These are phyloP conservation scores for Chrysodeixis includens DNA, from an alignment of 2,888 invertebrate genomes.

Conservation along the genomic window DNA sequence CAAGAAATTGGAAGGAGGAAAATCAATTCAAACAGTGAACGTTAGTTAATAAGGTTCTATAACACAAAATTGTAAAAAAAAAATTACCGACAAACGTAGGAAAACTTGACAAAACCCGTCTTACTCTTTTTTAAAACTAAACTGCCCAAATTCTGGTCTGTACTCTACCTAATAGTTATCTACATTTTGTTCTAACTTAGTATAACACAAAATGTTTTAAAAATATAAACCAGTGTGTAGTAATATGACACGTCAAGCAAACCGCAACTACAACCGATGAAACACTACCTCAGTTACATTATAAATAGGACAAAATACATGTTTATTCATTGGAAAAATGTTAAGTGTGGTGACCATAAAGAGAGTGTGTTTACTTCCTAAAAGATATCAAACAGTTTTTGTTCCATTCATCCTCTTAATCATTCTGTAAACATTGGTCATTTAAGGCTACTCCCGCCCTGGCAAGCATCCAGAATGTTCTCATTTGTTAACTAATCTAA, in stretches of 20 bases:
- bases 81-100: too few species aligned
- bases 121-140: too few species aligned
- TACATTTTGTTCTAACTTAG: neutral
- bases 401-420: constrained; percentile 1
- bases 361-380: too few species aligned
- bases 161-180: too few species aligned
- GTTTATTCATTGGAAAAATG: neutral
- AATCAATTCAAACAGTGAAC: too few species aligned
- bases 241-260: neutral
- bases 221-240: neutral
- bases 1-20: too few species aligned
- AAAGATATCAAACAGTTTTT: too few species aligned
- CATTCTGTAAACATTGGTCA: neutral
- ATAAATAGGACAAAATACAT: neutral
- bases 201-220: neutral
- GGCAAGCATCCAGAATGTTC: constrained; percentile 1
- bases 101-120: too few species aligned
- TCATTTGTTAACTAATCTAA: constrained; percentile 4
- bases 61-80: too few species aligned
- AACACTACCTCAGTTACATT: neutral
- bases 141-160: too few species aligned
- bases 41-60: too few species aligned
- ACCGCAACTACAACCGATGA: neutral
- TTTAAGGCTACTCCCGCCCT: neutral
- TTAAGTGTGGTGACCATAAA: too few species aligned